phyloP scores from a whole-genome alignment of 2,113 vertebrate genomes.

The Ibidorhyncha struthersii region DNA sequence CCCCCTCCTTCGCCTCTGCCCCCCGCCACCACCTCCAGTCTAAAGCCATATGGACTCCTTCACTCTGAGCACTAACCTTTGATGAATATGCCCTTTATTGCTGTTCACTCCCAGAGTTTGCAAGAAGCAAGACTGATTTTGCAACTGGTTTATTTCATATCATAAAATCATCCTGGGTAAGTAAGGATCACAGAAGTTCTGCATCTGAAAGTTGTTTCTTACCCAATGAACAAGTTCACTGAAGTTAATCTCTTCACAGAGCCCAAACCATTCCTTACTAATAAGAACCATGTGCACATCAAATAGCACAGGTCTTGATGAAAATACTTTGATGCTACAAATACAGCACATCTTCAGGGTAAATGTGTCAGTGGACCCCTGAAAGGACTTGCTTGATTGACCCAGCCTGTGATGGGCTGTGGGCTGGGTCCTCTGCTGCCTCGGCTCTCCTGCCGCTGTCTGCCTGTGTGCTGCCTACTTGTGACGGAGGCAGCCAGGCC shows the following conservation, averaged over 20 bases:
- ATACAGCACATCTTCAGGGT: slow-evolving; percentile 1
- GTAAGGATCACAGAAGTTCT: slow-evolving; percentile 33
- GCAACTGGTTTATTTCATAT: slow-evolving; percentile 67
- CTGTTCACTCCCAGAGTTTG: background rate
- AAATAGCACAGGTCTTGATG: background rate
- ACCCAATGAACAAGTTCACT: slow-evolving; percentile 27
- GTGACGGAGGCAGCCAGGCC: rapidly evolving
- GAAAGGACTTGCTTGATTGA: background rate
- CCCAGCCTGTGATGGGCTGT: background rate
- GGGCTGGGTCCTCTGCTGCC: background rate
- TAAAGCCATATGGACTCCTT: slow-evolving; percentile 56
- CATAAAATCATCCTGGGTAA: slow-evolving; percentile 19
- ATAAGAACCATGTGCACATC: slow-evolving; percentile 34
- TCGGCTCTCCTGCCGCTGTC: rapidly evolving
- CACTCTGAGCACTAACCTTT: slow-evolving; percentile 37
- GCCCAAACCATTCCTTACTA: background rate
- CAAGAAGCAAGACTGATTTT: slow-evolving; percentile 14
- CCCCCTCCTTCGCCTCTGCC: background rate
- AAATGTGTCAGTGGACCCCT: background rate
- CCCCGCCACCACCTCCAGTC: background rate
- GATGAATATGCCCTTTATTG: slow-evolving; percentile 56
- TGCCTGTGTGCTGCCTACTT: background rate
- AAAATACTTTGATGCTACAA: slow-evolving; percentile 29
- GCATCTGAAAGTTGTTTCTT: slow-evolving; percentile 62
- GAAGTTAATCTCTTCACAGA: slow-evolving; percentile 44